Evolutionary conservation across 2,797 vertebrate species (phyloP).

Genomic region (Threskiornis aethiopicus): DNA sequence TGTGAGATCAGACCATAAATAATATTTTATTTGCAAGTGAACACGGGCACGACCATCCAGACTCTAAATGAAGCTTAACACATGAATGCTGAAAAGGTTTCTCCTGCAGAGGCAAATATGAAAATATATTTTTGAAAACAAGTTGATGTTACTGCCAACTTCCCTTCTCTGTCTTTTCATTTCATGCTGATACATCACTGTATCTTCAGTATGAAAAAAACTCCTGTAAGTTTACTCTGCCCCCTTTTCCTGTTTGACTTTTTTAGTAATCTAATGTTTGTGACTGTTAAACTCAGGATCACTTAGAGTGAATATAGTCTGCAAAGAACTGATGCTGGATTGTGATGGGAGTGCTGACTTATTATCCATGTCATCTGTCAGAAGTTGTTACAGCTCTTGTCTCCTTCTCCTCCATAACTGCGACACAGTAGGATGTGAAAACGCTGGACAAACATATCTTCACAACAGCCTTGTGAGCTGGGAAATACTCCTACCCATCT

Average conservation of each 20-base stretch:
- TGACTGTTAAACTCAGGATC: not conserved
- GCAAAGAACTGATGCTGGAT: not conserved
- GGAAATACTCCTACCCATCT: not conserved
- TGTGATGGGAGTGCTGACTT: not conserved
- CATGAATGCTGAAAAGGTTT: slow-evolving; percentile 51
- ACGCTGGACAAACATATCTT: not conserved
- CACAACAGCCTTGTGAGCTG: not conserved
- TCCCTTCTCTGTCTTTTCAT: not conserved
- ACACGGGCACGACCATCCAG: slow-evolving; percentile 9
- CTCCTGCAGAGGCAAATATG: slow-evolving; percentile 6
- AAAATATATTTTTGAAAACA: not conserved
- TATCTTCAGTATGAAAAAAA: not conserved
- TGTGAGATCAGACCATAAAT: slow-evolving; percentile 50
- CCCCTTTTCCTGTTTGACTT: not conserved
- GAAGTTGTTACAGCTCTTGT: not conserved
- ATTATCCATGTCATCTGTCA: not conserved
- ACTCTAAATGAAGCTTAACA: slow-evolving; percentile 45
- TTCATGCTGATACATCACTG: not conserved
- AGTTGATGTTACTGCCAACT: not conserved
- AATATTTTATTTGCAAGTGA: slow-evolving; percentile 58
- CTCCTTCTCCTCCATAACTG: not conserved
- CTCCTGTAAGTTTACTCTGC: not conserved
- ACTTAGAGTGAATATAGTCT: not conserved
- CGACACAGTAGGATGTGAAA: not conserved
- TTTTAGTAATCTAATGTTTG: not conserved